These are phyloP conservation scores for Atractosteus spatula DNA, from an alignment of 2,113 vertebrate genomes.

Conservation along the genomic window DNA sequence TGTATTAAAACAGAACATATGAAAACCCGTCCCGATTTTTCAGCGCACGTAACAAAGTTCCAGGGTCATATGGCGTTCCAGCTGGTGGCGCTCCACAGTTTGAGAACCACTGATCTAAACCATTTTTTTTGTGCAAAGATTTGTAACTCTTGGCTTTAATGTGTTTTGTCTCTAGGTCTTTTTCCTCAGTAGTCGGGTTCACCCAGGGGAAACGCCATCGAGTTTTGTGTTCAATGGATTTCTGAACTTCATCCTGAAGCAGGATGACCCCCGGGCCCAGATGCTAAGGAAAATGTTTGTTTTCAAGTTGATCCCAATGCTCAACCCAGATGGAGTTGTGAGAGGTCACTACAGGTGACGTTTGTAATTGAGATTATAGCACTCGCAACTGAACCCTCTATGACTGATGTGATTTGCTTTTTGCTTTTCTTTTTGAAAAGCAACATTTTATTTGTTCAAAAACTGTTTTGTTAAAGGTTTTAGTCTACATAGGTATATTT, in stretches of 20 bases:
- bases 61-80: no score
- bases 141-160: neutral
- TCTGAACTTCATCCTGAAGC: conserved; percentile 87
- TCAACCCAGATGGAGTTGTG: conserved; percentile 92
- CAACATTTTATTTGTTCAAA: no score
- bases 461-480: no score
- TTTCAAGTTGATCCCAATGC: conserved; percentile 96
- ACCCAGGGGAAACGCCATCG: conserved; percentile 92
- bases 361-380: neutral
- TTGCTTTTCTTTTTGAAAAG: neutral
- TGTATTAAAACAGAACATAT: no score
- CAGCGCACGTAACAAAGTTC: no score
- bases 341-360: conserved; percentile 92
- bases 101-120: no score
- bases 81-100: no score
- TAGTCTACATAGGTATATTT: no score
- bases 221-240: conserved; percentile 97
- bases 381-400: no score
- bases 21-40: no score
- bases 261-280: conserved; percentile 87
- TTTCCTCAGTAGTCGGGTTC: conserved; percentile 93
- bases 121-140: neutral
- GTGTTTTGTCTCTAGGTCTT: conserved; percentile 72
- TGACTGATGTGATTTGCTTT: no score
- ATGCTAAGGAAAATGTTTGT: conserved; percentile 85